Conservation (phyloP, 2,888 invertebrate genomes). For the Hermaeophaga mercurialis region DNA sequence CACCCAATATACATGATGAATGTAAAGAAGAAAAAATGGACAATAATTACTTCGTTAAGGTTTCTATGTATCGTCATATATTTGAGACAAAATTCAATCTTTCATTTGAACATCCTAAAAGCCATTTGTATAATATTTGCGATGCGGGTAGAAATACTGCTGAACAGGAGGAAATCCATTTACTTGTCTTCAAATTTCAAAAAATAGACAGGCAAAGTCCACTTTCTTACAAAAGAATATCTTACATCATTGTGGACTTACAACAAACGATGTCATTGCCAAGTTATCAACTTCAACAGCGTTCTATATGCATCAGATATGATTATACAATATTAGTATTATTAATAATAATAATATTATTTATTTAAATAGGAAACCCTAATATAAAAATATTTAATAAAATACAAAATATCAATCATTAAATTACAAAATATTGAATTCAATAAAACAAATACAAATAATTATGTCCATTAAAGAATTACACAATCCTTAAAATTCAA, state of each 20-base stretch:
- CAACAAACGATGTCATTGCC: too few relatives aligned
- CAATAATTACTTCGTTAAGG: slow-evolving; percentile 6
- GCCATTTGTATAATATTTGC: slow-evolving; percentile 20
- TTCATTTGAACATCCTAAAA: slow-evolving; percentile 17
- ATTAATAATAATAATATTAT: too few relatives aligned
- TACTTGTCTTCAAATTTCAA: background rate
- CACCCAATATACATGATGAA: slow-evolving; percentile 11
- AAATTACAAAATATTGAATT: too few relatives aligned
- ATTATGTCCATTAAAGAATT: too few relatives aligned
- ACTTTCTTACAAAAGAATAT: background rate
- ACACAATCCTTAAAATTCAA: too few relatives aligned
- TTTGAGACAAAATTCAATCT: slow-evolving; percentile 23
- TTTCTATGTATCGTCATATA: slow-evolving; percentile 13
- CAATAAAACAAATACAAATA: too few relatives aligned
- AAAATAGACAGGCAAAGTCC: background rate
- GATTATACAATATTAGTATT: too few relatives aligned
- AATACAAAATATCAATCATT: too few relatives aligned
- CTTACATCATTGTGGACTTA: slow-evolving; percentile 3
- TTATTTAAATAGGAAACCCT: too few relatives aligned
- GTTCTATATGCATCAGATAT: too few relatives aligned
- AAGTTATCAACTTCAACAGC: too few relatives aligned
- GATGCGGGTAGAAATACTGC: slow-evolving; percentile 13
- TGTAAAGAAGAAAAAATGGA: slow-evolving; percentile 15
- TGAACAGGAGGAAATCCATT: slow-evolving; percentile 4
- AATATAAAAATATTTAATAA: too few relatives aligned